These are phyloP conservation scores for Charanyca ferruginea DNA, from an alignment of 2,888 invertebrate genomes.

Conservation along the genomic window DNA sequence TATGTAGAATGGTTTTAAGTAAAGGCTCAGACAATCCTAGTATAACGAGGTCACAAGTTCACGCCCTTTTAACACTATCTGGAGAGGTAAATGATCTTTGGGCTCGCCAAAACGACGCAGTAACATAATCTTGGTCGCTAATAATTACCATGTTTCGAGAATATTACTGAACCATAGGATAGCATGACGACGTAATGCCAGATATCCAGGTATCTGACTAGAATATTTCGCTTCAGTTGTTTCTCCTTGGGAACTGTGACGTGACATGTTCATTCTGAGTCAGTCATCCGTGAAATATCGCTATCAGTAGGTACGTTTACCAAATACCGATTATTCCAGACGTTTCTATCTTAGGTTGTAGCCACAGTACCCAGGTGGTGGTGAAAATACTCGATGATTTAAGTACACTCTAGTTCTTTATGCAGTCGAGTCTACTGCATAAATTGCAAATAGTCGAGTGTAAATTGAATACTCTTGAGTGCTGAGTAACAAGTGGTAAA, in stretches of 20 bases:
- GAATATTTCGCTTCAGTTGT: constrained; percentile 12
- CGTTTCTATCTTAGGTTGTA: not conserved
- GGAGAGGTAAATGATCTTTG: not conserved
- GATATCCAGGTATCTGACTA: too few relatives aligned
- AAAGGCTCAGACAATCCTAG: not conserved
- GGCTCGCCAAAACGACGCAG: not conserved
- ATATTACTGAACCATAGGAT: not conserved
- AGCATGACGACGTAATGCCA: not conserved
- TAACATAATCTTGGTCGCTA: constrained; percentile 10
- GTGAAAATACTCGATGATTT: not conserved
- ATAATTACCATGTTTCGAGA: not conserved
- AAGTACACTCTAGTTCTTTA: not conserved
- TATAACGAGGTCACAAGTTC: constrained; percentile 5
- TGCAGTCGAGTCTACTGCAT: not conserved
- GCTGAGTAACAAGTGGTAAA: too few relatives aligned
- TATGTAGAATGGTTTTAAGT: not conserved
- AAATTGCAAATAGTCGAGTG: not conserved
- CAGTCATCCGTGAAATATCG: constrained; percentile 22
- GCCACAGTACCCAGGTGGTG: not conserved
- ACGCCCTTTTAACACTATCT: constrained; percentile 9
- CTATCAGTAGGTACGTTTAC: not conserved
- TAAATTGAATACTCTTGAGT: too few relatives aligned
- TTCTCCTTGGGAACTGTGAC: not conserved
- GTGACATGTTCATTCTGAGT: constrained; percentile 22
- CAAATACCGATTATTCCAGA: not conserved